phyloP scores from a whole-genome alignment of 1,140 invertebrate genomes.

The Teleogryllus occipitalis region DNA sequence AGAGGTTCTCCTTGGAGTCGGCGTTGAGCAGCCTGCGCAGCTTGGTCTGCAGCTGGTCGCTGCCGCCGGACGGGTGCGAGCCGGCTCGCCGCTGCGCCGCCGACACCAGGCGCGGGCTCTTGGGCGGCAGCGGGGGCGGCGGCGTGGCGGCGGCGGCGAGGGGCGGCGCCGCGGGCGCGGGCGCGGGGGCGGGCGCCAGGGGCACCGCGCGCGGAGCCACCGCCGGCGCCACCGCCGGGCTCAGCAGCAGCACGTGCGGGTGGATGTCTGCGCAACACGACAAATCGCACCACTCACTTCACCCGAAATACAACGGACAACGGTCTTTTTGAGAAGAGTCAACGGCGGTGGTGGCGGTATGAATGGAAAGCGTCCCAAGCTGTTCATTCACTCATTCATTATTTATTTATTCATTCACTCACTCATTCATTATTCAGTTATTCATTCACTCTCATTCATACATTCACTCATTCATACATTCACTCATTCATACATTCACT shows the following conservation, averaged over 20 bases:
- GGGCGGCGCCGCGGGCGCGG: slow-evolving; percentile 8
- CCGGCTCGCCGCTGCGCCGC: slow-evolving; percentile 37
- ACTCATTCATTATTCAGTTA: too few species aligned
- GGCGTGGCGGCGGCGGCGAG: slow-evolving; percentile 22
- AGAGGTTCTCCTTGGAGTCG: slow-evolving; percentile 55
- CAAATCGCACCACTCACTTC: too few species aligned
- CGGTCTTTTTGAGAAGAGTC: too few species aligned
- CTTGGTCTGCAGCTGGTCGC: slow-evolving; percentile 68
- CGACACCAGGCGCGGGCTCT: slow-evolving; percentile 42
- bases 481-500: too few species aligned
- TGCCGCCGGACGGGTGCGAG: slow-evolving; percentile 35
- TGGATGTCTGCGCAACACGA: too few species aligned
- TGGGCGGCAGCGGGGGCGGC: slow-evolving; percentile 41
- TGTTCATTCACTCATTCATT: too few species aligned
- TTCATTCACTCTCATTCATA: too few species aligned
- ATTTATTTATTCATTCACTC: too few species aligned
- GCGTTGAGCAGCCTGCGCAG: slow-evolving; percentile 63
- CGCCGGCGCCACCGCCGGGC: slow-evolving; percentile 1
- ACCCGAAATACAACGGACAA: too few species aligned
- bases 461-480: too few species aligned
- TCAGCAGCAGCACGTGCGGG: slow-evolving; percentile 8
- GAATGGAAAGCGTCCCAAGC: too few species aligned
- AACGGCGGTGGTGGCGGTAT: too few species aligned
- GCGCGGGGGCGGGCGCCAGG: slow-evolving; percentile 18
- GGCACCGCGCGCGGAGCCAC: neutral